Percentiles rank a stretch among this genome's conserved stretches.
These are phyloP conservation scores for Platyscapa corneri DNA, from an alignment of 1,140 invertebrate species.

Conservation along the genomic window DNA sequence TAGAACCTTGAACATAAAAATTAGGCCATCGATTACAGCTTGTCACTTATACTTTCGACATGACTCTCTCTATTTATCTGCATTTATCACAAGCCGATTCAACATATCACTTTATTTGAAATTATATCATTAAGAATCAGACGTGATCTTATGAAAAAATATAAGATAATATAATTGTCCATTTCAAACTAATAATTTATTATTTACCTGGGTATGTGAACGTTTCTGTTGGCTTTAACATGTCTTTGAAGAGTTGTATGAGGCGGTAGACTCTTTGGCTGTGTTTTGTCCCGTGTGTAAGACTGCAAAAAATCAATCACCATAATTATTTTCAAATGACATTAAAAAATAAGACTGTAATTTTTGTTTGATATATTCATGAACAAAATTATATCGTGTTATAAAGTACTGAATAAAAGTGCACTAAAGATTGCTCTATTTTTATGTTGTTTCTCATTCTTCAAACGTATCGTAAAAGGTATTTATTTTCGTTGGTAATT, in stretches of 20 bases:
- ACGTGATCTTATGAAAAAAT: neutral
- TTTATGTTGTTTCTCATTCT: too few relatives aligned
- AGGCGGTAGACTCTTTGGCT: constrained; percentile 72
- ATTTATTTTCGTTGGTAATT: too few relatives aligned
- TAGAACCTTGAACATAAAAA: constrained; percentile 80
- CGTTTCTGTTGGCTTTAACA: constrained; percentile 78
- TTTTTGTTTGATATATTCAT: neutral
- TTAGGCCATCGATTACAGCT: constrained; percentile 5
- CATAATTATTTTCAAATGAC: neutral
- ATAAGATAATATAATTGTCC: constrained; percentile 36
- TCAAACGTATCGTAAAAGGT: too few relatives aligned
- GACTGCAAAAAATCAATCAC: constrained; percentile 68
- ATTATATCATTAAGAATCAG: too few relatives aligned
- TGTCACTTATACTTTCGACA: neutral
- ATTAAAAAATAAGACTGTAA: neutral
- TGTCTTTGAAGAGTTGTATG: constrained; percentile 81
- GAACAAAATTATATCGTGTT: neutral
- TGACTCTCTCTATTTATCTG: neutral
- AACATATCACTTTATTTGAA: neutral
- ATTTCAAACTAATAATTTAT: neutral
- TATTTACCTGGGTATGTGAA: constrained; percentile 78
- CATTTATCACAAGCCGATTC: neutral
- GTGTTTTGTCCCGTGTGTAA: constrained; percentile 71
- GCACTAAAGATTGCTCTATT: too few relatives aligned
- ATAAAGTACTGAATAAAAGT: too few relatives aligned